Evolutionary conservation across 2,888 invertebrate genomes (phyloP), one percentile per base, ranked within the genome.

Genomic region (Choristoneura rosaceana): DNA sequence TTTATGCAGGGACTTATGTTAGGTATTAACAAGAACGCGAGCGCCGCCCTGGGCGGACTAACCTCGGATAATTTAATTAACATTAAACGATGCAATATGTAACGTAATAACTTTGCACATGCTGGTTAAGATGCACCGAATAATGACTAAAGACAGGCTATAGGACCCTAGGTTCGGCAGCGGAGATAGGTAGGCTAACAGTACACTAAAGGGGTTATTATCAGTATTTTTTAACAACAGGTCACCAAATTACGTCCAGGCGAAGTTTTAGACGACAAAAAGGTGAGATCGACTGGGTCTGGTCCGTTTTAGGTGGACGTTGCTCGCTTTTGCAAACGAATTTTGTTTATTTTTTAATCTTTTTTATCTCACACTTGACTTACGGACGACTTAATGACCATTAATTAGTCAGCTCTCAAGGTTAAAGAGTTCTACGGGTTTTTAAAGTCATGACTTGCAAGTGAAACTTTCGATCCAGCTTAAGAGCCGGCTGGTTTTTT

Each of bases 241-340:
- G 97, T 97, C 95, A 97, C 96, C 94, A 97, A 98, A 96, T 97
- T 98, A 94, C 97, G 98, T 87, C 98, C 98, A 85, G 98, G 98
- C 93, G 98, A 98, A 96, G 97, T 98, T 93, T 94, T 97, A 95
- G 97, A 97, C 95, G 98, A 98, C 92, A 97, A 97, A 96, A 97
- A 98, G 98, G 98, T 98, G 97, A 97, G 93, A 92, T 89, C 87
- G 87, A 88, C 88, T 91, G 92, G 91, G 87, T 91, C 92, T 92
- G 91, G 90, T 88, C 90, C 86, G 84, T 89, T 89, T 89, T 92
- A 92, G 92, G 91, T 90, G 92, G 92, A 90, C 89, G 89, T 91
- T 93, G 90, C 90, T 92, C 90, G 93, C 93, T 94, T 92, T 90
- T 90, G 92, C 92, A 90, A 92, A 92, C 52, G 91, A 92, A 91